Evolutionary conservation across 2,888 invertebrate species (phyloP).

Genomic region (Mimumesa dahlbomi): DNA sequence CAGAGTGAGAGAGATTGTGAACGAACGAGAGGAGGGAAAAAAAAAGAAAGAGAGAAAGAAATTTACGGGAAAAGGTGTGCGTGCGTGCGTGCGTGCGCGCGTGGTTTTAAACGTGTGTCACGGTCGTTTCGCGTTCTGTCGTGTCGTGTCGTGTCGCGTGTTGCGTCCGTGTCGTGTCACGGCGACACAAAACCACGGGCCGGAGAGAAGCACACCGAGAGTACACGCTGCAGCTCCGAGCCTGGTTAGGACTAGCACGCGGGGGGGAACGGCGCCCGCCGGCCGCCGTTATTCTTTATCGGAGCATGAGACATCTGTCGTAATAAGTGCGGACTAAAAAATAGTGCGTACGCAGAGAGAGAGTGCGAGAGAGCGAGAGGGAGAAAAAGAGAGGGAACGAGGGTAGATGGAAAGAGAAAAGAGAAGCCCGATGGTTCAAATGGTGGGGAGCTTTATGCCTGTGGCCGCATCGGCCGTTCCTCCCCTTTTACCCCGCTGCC

Average conservation of each 20-base stretch:
- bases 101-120: conserved; percentile 14
- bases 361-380: conserved; percentile 39
- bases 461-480: conserved; percentile 59
- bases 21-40: conserved; percentile 23
- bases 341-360: conserved; percentile 82
- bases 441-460: conserved; percentile 66
- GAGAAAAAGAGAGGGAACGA: conserved; percentile 51
- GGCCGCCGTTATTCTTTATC: conserved; percentile 77
- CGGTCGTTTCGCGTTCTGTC: conserved; percentile 21
- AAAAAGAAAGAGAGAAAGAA: no score
- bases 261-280: conserved; percentile 59
- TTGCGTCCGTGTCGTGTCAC: conserved; percentile 11
- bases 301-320: conserved; percentile 85
- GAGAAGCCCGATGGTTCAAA: conserved; percentile 42
- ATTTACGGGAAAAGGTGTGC: conserved; percentile 8
- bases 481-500: conserved; percentile 52
- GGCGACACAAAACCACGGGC: conserved; percentile 32
- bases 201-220: conserved; percentile 45
- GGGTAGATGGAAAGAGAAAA: conserved; percentile 41
- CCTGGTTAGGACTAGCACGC: conserved; percentile 70
- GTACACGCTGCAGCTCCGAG: conserved; percentile 65
- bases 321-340: conserved; percentile 85
- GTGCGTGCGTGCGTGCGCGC: no score
- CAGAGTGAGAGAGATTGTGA: no score
- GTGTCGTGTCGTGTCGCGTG: conserved; percentile 18